Evolutionary conservation across 2,797 vertebrate genomes (phyloP).

Genomic region (Pteropus rufus): DNA sequence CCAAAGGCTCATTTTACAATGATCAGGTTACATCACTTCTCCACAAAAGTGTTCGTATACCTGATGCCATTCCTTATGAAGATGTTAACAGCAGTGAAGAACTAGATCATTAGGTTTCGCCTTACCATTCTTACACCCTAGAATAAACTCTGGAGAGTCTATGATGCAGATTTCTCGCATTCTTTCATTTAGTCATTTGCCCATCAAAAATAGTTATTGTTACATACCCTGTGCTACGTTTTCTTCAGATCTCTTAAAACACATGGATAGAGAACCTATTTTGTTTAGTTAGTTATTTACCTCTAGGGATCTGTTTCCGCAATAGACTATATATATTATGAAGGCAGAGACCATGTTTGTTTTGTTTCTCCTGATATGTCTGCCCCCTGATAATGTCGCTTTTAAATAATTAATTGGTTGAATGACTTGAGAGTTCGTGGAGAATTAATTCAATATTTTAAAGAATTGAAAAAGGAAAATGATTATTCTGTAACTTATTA

Average conservation of each 20-base stretch:
- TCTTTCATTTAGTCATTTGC: background rate
- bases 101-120: background rate
- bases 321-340: background rate
- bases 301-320: background rate
- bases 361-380: background rate
- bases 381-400: background rate
- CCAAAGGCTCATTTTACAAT: background rate
- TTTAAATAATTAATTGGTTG: conserved; percentile 8
- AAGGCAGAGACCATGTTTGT: background rate
- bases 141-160: background rate
- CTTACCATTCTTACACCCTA: background rate
- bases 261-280: background rate
- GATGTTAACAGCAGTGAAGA: background rate
- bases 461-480: background rate
- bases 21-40: background rate
- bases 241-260: background rate
- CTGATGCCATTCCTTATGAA: background rate
- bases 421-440: background rate
- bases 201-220: background rate
- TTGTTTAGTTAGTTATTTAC: conserved; percentile 17
- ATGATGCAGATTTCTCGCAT: background rate
- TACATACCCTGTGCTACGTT: background rate
- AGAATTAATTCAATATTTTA: conserved; percentile 31
- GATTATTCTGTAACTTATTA: background rate
- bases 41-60: background rate